Evolutionary conservation across 2,113 vertebrate genomes (phyloP), one percentile per base, ranked within the genome.

Genomic region (Tichodroma muraria): DNA sequence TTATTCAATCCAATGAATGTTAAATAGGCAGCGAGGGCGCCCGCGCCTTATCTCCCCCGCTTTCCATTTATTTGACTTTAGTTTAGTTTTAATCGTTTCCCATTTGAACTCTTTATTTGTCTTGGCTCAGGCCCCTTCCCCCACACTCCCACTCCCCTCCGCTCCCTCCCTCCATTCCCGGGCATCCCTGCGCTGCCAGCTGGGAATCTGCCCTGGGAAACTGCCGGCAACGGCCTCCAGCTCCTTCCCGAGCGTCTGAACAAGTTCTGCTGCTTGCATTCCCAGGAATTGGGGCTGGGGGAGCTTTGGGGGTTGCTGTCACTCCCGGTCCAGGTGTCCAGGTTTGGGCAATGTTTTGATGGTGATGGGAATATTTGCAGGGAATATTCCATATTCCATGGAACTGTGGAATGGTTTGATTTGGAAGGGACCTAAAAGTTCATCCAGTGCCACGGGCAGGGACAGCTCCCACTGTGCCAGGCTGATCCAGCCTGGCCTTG

Each of bases 1-100:
- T 99, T 99, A 99, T 99, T 99, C 98, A 99, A 99, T 99, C 98
- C 99, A 99, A 99, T 99, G 99, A 99, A 99, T 99, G 99, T 99
- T 99, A 99, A 99, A 99, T 99, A 99, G 99, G 98, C 98, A 97
- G 98, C 97, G 96, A 97, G 98, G 98, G 98, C 98, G 97, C 98
- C 91, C 76, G 97, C 69, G 97, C 96, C 99, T 99, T 99, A 99
- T 99, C 99, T 99, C 96, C 52, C 97, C 97, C 27, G 96, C 97
- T 98, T 99, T 98, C 98, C 95, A 99, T 99, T 99, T 98, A 98
- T 98, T 98, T 98, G 40, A 89, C 64, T 95, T 95, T 94, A 97
- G 80, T 95, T 95, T 93, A 97, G 97, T 98, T 98, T 98, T 98
- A 98, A 99, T 98, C 98, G 97, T 97, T 98, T 98, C 98, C 98